Evolutionary conservation across 2,797 vertebrate genomes (phyloP).

Genomic region (Hippopotamyrus pictus): DNA sequence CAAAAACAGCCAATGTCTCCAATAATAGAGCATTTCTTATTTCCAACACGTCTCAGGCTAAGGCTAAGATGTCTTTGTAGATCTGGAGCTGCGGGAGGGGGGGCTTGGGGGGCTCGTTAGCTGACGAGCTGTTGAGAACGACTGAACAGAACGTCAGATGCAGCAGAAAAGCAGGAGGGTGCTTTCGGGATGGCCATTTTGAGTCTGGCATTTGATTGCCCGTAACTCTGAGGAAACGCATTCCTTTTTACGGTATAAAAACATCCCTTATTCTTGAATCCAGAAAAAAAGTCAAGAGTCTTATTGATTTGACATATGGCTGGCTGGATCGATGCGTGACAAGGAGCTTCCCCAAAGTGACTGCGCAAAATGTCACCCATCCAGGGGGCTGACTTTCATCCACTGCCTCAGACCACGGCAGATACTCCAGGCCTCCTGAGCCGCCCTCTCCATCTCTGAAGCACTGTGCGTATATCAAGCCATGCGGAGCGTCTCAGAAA

Average conservation of each 20-base stretch:
- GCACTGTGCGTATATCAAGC: not conserved
- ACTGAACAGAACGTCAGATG: not conserved
- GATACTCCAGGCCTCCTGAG: not conserved
- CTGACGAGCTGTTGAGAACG: not conserved
- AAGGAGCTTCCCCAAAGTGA: not conserved
- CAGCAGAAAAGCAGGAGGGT: not conserved
- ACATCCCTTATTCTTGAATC: not conserved
- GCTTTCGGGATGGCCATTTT: not conserved
- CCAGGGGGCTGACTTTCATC: not conserved
- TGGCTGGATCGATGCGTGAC: conserved; percentile 4
- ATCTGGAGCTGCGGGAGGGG: not conserved
- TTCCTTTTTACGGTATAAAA: not conserved
- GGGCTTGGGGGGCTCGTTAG: not conserved
- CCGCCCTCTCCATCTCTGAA: not conserved
- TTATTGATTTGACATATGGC: conserved; percentile 20
- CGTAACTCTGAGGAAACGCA: not conserved
- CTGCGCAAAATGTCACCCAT: not conserved
- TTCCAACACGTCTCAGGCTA: not conserved
- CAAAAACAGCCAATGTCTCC: not conserved
- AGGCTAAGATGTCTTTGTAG: conserved; percentile 11
- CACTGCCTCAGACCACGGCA: not conserved
- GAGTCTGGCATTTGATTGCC: not conserved
- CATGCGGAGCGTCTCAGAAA: not conserved
- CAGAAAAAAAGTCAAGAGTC: not conserved
- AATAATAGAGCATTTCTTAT: conserved; percentile 2